A percentile compares a stretch with the other conserved stretches of the same genome.
These are phyloP conservation scores for Spodoptera frugiperda DNA, from an alignment of 1,140 invertebrate genomes.

Conservation along the genomic window DNA sequence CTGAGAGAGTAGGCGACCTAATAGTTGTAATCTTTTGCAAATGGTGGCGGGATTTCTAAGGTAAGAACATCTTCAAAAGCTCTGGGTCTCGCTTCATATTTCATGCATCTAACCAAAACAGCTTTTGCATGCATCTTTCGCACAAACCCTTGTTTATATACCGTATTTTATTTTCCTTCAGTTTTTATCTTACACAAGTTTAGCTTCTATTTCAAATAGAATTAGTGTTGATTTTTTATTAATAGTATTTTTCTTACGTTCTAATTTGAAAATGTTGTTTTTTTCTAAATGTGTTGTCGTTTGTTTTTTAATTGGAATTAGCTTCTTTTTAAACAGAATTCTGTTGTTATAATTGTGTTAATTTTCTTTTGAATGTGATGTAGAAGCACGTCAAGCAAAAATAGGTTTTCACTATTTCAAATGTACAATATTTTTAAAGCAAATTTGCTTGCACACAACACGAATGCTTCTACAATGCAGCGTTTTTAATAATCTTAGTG, in stretches of 20 bases:
- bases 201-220: background rate
- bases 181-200: background rate
- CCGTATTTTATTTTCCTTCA: background rate
- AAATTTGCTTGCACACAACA: background rate
- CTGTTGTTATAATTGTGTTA: slow-evolving; percentile 23
- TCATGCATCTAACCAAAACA: slow-evolving; percentile 63
- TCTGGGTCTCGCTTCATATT: slow-evolving; percentile 64
- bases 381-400: slow-evolving; percentile 5
- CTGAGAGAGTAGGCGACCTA: slow-evolving; percentile 21
- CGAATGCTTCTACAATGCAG: slow-evolving; percentile 40
- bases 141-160: slow-evolving; percentile 10
- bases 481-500: slow-evolving; percentile 20
- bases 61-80: slow-evolving; percentile 62
- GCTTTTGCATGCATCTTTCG: slow-evolving; percentile 44
- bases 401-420: background rate
- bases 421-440: background rate
- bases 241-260: background rate
- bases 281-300: slow-evolving; percentile 22
- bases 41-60: slow-evolving; percentile 79
- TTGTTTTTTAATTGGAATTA: slow-evolving; percentile 35
- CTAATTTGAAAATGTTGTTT: slow-evolving; percentile 6
- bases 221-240: background rate
- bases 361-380: slow-evolving; percentile 30
- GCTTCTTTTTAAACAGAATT: slow-evolving; percentile 14
- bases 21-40: slow-evolving; percentile 1